A percentile compares a stretch with the other conserved stretches of the same genome.
These are phyloP conservation scores for Agriotes lineatus DNA, from an alignment of 2,888 invertebrate genomes.

Conservation along the genomic window DNA sequence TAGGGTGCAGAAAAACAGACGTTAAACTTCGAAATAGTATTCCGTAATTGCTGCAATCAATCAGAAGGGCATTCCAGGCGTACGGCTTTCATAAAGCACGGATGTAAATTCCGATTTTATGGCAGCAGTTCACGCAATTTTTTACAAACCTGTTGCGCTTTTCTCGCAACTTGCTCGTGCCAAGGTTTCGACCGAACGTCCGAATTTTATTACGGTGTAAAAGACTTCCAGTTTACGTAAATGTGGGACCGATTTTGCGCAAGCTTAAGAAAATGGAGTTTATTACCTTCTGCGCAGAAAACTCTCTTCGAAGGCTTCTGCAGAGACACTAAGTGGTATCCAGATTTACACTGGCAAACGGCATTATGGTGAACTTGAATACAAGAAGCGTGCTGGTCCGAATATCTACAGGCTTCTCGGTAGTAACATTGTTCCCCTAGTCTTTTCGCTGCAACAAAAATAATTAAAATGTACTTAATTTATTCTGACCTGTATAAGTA, in stretches of 20 bases:
- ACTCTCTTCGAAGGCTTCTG: constrained; percentile 81
- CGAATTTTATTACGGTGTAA: too few species aligned
- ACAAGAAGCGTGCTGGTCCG: constrained; percentile 86
- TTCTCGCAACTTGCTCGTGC: neutral
- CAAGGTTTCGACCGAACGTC: too few species aligned
- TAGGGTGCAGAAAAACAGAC: too few species aligned
- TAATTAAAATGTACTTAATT: too few species aligned
- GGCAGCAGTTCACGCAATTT: neutral
- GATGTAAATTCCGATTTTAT: neutral
- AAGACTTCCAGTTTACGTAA: too few species aligned
- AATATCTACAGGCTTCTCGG: constrained; percentile 82
- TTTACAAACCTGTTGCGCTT: constrained; percentile 5
- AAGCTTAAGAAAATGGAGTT: neutral
- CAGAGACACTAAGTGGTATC: constrained; percentile 85
- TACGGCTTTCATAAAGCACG: neutral
- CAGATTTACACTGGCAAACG: constrained; percentile 85
- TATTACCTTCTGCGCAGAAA: constrained; percentile 87
- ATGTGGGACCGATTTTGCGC: too few species aligned
- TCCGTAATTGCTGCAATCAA: too few species aligned
- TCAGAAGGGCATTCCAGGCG: too few species aligned
- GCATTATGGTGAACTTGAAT: constrained; percentile 90
- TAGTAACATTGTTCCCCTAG: constrained; percentile 91
- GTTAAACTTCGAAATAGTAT: too few species aligned
- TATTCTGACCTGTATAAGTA: too few species aligned
- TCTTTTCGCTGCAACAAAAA: constrained; percentile 76